Conservation (phyloP, 2,888 invertebrate genomes). For the Hedya salicella region DNA sequence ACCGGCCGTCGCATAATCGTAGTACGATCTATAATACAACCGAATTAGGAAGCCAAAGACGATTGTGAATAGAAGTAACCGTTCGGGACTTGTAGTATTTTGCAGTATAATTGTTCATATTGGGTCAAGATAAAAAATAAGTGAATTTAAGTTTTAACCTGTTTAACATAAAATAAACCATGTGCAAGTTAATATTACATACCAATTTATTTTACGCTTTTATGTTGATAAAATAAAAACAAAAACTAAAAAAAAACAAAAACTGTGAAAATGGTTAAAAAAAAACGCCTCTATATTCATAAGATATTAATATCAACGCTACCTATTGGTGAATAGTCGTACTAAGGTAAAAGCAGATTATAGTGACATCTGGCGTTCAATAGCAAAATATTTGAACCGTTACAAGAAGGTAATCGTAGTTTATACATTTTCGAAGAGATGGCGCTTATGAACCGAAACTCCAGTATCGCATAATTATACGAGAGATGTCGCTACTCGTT, state of each 20-base stretch:
- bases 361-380: constrained; percentile 49
- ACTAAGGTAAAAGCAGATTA: not conserved
- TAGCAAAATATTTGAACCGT: constrained; percentile 38
- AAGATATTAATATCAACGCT: constrained; percentile 32
- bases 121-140: too few species aligned
- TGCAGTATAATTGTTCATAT: not conserved
- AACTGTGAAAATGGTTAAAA: too few species aligned
- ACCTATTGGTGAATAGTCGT: constrained; percentile 46
- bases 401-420: not conserved
- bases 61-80: not conserved
- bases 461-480: too few species aligned
- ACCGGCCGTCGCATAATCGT: constrained; percentile 33
- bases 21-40: constrained; percentile 24
- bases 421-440: not conserved
- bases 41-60: constrained; percentile 13
- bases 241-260: not conserved
- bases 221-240: not conserved
- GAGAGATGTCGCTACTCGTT: too few species aligned
- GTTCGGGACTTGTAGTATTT: constrained; percentile 15
- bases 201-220: too few species aligned
- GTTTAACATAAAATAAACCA: too few species aligned
- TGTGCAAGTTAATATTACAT: too few species aligned
- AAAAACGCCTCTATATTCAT: constrained; percentile 29
- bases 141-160: too few species aligned
- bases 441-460: not conserved